Conservation (phyloP, 2,113 vertebrate species). For the Antigone vipio region DNA sequence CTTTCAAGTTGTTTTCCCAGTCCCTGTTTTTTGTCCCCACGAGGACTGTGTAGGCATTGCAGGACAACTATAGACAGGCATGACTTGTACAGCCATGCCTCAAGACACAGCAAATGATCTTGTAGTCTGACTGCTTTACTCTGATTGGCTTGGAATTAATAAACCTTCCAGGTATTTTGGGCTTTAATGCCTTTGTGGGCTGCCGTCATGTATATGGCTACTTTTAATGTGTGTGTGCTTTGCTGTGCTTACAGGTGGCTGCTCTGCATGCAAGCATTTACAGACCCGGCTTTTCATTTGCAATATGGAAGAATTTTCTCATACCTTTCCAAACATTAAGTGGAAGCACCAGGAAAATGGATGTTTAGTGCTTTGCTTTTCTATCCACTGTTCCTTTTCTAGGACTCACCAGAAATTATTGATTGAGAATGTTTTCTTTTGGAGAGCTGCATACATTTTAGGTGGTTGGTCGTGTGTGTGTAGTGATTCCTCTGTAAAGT, state of each 20-base stretch:
- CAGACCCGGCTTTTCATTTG: neutral
- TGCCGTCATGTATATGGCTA: neutral
- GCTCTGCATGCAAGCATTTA: neutral
- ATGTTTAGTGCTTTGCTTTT: neutral
- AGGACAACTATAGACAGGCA: neutral
- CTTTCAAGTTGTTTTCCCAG: neutral
- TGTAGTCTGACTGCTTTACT: neutral
- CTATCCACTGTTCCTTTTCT: neutral
- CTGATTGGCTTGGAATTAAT: neutral
- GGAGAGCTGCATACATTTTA: neutral
- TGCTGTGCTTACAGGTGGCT: neutral
- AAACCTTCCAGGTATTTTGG: neutral
- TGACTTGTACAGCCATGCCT: neutral
- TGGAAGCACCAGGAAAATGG: neutral
- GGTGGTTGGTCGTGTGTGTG: neutral
- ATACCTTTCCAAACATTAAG: neutral
- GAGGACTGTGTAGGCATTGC: neutral
- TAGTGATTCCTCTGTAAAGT: conserved; percentile 18
- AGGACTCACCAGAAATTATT: neutral
- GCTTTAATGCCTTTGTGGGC: neutral
- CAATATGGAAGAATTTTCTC: neutral
- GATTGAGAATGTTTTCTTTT: neutral
- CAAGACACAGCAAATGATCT: neutral
- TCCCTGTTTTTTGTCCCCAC: neutral
- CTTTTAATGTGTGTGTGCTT: neutral